A percentile compares a stretch with the other conserved stretches of the same genome.
These are phyloP conservation scores for Rhaphigaster nebulosa DNA, from an alignment of 2,888 invertebrate genomes.

Conservation along the genomic window DNA sequence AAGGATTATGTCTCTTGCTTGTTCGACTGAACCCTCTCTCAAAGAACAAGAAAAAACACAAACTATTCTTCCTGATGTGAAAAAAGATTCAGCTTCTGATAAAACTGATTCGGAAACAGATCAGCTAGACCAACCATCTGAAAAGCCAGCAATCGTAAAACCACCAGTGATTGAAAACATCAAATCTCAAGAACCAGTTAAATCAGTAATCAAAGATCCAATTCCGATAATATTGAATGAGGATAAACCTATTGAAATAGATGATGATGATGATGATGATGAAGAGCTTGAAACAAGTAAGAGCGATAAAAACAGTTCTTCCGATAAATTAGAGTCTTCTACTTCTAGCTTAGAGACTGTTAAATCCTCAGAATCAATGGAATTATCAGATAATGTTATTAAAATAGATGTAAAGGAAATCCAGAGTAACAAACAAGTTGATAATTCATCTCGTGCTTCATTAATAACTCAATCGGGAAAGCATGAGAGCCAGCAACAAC, in stretches of 20 bases:
- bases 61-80: not conserved
- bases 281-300: constrained; percentile 10
- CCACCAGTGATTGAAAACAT: not conserved
- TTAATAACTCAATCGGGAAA: not conserved
- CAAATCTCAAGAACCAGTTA: constrained; percentile 6
- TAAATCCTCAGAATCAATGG: not conserved
- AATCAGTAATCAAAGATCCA: constrained; percentile 25
- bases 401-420: not conserved
- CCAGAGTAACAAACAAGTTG: not conserved
- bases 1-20: constrained; percentile 65
- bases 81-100: not conserved
- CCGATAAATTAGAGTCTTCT: constrained; percentile 16
- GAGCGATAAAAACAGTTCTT: not conserved
- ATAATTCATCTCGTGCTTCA: not conserved
- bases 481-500: not conserved
- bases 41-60: constrained; percentile 56
- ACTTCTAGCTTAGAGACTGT: not conserved
- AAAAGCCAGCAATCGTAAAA: not conserved
- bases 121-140: not conserved
- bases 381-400: not conserved
- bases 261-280: constrained; percentile 32
- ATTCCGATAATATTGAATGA: constrained; percentile 20
- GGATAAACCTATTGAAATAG: constrained; percentile 25
- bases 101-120: constrained; percentile 32
- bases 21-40: constrained; percentile 62